Conservation (phyloP, 2,797 vertebrate genomes). For the Carapus acus region DNA sequence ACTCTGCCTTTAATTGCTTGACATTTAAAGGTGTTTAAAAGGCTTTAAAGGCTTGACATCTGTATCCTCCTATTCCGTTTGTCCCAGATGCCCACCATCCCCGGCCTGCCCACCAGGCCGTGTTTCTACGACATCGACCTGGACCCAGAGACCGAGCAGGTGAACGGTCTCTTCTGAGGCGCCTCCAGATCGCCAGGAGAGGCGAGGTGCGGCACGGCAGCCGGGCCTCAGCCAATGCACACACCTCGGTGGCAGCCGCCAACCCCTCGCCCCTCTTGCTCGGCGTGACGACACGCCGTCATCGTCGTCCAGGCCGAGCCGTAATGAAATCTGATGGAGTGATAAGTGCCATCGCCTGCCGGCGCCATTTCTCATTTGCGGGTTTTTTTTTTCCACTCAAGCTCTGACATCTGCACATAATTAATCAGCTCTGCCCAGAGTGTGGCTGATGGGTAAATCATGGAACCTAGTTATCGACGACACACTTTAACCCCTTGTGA, state of each 20-base stretch:
- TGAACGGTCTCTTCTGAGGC: conserved; percentile 87
- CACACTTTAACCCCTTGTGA: neutral
- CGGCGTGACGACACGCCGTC: conserved; percentile 11
- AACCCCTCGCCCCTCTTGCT: neutral
- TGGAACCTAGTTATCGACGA: conserved; percentile 8
- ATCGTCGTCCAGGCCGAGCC: conserved; percentile 1
- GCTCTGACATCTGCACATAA: conserved; percentile 32
- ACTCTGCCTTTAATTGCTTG: no score
- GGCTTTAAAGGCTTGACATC: no score
- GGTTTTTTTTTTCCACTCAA: conserved; percentile 24
- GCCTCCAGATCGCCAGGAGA: conserved; percentile 23
- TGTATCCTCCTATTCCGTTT: conserved; percentile 1
- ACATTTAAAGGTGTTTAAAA: no score
- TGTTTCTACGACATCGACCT: conserved; percentile 98
- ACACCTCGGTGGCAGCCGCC: neutral
- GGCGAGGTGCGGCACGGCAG: neutral
- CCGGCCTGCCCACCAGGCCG: conserved; percentile 93
- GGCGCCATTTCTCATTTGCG: conserved; percentile 13
- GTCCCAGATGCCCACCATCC: conserved; percentile 95
- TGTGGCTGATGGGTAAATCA: conserved; percentile 11
- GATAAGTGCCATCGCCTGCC: conserved; percentile 22
- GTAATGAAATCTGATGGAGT: conserved; percentile 34
- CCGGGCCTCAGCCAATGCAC: neutral
- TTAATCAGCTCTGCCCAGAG: conserved; percentile 18
- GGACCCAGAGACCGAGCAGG: conserved; percentile 84